These are phyloP conservation scores for Esox masquinongy DNA, from an alignment of 2,797 vertebrate species.

Conservation along the genomic window DNA sequence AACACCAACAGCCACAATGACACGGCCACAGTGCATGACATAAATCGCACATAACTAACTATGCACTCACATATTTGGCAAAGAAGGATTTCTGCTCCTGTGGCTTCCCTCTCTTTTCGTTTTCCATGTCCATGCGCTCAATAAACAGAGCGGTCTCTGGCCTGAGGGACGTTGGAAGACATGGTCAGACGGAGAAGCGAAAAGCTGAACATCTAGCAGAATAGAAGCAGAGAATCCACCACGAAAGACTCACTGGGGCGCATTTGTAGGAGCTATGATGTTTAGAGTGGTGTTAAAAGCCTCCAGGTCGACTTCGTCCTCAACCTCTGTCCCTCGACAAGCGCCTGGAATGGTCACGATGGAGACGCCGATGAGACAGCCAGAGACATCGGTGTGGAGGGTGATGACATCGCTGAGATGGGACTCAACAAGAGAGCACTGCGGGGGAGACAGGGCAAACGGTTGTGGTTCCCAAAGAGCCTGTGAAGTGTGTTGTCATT, in stretches of 20 bases:
- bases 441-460: not conserved
- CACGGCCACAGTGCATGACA: not conserved
- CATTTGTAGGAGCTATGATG: constrained; percentile 76
- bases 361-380: constrained; percentile 84
- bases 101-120: constrained; percentile 89
- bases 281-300: constrained; percentile 86
- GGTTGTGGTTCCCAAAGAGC: not conserved
- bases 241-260: constrained; percentile 76
- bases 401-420: constrained; percentile 88
- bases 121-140: constrained; percentile 85
- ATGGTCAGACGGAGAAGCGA: not conserved
- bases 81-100: constrained; percentile 96
- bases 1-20: not conserved
- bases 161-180: constrained; percentile 54
- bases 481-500: not conserved
- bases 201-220: not conserved
- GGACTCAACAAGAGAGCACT: constrained; percentile 91
- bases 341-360: constrained; percentile 85
- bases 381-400: constrained; percentile 84
- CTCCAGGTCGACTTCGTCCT: constrained; percentile 86
- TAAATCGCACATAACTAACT: constrained; percentile 5
- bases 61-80: constrained; percentile 89
- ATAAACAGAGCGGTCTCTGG: constrained; percentile 89
- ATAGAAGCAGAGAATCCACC: not conserved
- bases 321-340: constrained; percentile 83